Base-by-base conservation (phyloP, 2,888 invertebrate genomes). In the Trachelus tabidus region DNA sequence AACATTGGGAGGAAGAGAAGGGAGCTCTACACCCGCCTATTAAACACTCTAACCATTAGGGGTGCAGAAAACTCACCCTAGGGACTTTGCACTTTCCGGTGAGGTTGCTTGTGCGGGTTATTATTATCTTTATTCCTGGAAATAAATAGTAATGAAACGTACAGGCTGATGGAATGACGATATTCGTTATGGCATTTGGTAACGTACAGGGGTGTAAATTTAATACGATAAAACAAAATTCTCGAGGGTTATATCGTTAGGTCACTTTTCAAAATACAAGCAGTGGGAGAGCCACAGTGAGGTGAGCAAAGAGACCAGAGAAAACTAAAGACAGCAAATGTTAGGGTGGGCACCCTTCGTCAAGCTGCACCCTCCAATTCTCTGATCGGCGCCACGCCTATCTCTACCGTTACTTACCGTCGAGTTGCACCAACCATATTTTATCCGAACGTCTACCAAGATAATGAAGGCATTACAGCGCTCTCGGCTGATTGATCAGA, bases 381-480 rank as follows among this genome's bases (percentile, higher is more conserved):
- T 76, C 79, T 78, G 84, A 88, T 86, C 85, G 85, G 82, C 83
- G 87, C 87, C 88, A 86, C 87, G 82, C 84, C 88, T 87, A 87
- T 88, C 85, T 84, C 77, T 56, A 73, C 56, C 77, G 81, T 82
- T 82, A 80, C 83, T 83, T 81, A 83, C 83, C 81, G 83, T 76
- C 81, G 73, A 83, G 79, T 77, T 81, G 81, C 83, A 79, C 75
- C 79, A 77, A 82, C 81, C 83, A 82, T 87, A 85, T 83, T 88
- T 88, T 84, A 85, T 83, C 84, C 79, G 73, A 80, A 81, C 77
- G 82, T 82, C 80, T 80, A 71, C 34, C 73, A 40, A 85, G 87
- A 86, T 87, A 85, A 86, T 87, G 81, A 80, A 79, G 81, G 81
- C 81, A 80, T 83, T 84, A 79, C 77, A 76, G 69, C 75, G 81